phyloP scores from a whole-genome alignment of 2,888 invertebrate genomes.

The Tethea ocularis region DNA sequence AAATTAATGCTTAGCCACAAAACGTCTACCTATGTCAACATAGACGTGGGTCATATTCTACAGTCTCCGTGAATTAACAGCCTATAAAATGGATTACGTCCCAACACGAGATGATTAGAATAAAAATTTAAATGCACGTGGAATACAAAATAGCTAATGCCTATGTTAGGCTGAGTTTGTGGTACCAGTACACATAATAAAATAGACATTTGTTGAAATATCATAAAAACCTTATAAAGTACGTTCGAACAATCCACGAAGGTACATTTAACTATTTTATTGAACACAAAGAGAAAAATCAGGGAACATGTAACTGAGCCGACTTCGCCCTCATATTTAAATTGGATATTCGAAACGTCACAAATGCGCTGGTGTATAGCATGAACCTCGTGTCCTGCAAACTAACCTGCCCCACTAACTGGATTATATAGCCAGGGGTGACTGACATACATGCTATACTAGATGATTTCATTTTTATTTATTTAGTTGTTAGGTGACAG shows the following conservation, averaged over 20 bases:
- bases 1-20: conserved; percentile 42
- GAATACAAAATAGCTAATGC: neutral
- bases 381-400: conserved; percentile 61
- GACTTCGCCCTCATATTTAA: conserved; percentile 35
- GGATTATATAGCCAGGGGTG: conserved; percentile 51
- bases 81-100: conserved; percentile 59
- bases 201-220: too few relatives aligned
- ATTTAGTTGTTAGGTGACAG: neutral
- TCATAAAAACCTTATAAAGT: neutral
- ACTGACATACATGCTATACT: conserved; percentile 25
- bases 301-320: conserved; percentile 19
- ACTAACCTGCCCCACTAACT: conserved; percentile 58
- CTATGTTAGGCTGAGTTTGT: too few relatives aligned
- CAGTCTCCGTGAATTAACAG: conserved; percentile 52
- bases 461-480: conserved; percentile 26
- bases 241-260: neutral
- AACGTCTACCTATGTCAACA: conserved; percentile 52
- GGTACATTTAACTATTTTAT: neutral
- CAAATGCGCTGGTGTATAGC: conserved; percentile 39
- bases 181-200: too few relatives aligned
- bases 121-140: conserved; percentile 38
- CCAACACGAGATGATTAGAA: conserved; percentile 53
- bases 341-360: conserved; percentile 52
- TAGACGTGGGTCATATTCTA: conserved; percentile 54
- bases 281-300: conserved; percentile 15